phyloP scores from a whole-genome alignment of 2,888 invertebrate species.

The Cryptocheilus praepositus region DNA sequence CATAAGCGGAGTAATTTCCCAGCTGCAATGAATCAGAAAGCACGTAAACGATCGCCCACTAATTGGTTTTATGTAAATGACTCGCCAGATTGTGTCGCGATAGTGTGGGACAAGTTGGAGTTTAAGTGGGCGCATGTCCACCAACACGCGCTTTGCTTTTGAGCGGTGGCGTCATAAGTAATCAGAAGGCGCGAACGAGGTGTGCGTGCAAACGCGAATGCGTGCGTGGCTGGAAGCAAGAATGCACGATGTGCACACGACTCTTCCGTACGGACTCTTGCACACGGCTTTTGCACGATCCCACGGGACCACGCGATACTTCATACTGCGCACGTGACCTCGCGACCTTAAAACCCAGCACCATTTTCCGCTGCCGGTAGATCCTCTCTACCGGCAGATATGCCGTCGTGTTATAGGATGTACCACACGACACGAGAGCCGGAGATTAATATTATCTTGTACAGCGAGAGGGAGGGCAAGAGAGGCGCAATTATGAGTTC shows the following conservation, averaged over 20 bases:
- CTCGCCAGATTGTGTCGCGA: too few relatives aligned
- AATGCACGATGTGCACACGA: conserved; percentile 31
- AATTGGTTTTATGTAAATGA: too few relatives aligned
- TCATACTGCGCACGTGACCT: conserved; percentile 59
- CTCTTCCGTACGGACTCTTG: conserved; percentile 22
- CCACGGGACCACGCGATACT: conserved; percentile 66
- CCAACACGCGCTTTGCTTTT: conserved; percentile 1
- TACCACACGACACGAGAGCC: conserved; percentile 49
- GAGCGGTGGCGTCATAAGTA: conserved; percentile 10
- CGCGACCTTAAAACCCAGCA: conserved; percentile 56
- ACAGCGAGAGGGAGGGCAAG: conserved; percentile 1
- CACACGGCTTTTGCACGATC: conserved; percentile 56
- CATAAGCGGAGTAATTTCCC: too few relatives aligned
- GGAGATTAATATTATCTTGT: conserved; percentile 63
- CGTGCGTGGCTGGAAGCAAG: neutral
- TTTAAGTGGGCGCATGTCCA: too few relatives aligned
- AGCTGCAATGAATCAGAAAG: too few relatives aligned
- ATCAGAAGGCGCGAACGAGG: conserved; percentile 32
- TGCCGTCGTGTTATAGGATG: conserved; percentile 46
- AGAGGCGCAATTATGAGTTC: too few relatives aligned
- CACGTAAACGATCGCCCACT: too few relatives aligned
- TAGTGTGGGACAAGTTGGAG: too few relatives aligned
- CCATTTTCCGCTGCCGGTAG: conserved; percentile 47
- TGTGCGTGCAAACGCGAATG: neutral
- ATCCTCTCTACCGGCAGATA: conserved; percentile 26